Base-by-base conservation (phyloP, 2,113 vertebrate genomes). In the Chlorodrepanis virens region DNA sequence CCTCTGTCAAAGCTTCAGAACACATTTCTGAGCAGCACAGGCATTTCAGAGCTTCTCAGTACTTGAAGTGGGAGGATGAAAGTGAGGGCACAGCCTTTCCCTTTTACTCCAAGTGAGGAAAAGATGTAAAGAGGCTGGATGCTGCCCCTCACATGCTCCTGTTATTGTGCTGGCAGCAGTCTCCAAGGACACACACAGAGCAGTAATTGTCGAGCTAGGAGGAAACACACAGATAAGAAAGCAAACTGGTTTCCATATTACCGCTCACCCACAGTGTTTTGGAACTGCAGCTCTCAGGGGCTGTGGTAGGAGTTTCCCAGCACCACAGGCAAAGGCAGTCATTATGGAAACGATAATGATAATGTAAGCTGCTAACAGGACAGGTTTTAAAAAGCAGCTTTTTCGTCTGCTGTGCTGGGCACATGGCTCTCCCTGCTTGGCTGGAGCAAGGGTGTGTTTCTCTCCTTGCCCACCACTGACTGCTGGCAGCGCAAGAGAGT, bases 61-160 rank as follows among this genome's bases (percentile, higher is more conserved):
- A 20, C 71, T 86, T 69, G 83, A 93, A 70, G 71, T n/a, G 33
- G 42, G 60, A 91, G 80, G 80, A 83, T 78, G 52, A 89, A 94
- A 90, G 76, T 9, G 56, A 87, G 72, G 89, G 80, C 71, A 83
- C 1, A 11, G 68, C 72, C 59, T 84, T 89, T 81, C 60, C 56
- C 33, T 67, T 85, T 75, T 70, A 7, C 57, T 87, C 33, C 56
- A 35, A n/a, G 80, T 1, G 1, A 52, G 5, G 8, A 47, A 33
- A 18, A 53, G 76, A 63, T 78, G 31, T 81, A 83, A 83, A 67
- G 54, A 84, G 68, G 39, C 60, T 92, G 92, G 52, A 83, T 83
- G 52, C 76, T 83, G 67, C 80, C 65, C 52, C 68, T 93, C 3
- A 14, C 0, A 0, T 40, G 33, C 53, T 94, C 23, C 78, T 79